Base-by-base conservation (phyloP, 2,888 invertebrate species). In the Cephus spinipes region DNA sequence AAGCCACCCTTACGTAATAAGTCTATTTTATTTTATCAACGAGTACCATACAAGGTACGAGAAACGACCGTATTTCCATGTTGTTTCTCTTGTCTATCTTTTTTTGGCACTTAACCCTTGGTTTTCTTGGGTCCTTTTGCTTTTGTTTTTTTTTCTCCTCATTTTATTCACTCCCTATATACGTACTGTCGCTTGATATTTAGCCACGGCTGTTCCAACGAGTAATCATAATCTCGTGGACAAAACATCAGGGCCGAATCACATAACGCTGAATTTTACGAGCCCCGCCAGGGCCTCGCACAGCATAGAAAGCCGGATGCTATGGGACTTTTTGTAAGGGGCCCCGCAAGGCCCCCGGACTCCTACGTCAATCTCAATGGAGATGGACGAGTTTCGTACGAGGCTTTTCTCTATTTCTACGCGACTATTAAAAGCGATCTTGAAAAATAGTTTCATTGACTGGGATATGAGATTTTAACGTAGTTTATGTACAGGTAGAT, bases 181-280 rank as follows among this genome's bases (percentile, higher is more conserved):
- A 40, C 9, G 23, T 55, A 55, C 89, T 86, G 89, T 90, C 89
- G 88, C 88, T 83, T 87, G 89, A 88, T 88, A 90, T 90, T 90
- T 90, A 88, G 89, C 88, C 86, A 89, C 89, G 89, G 88, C 87
- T 85, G 82, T 81, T 79, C 55, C 55, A 55, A 40, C 82, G 84
- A 86, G 87, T 86, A 88, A 90, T 90, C 89, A 88, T 88, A 89
- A 89, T 90, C 86, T 87, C 83, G 83, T 85, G 81, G 87, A 89
- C 89, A 89, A 89, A 90, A 90, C 89, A 87, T 86, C 84, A 87
- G 81, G 77, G 82, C 88, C 86, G 82, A 90, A 89, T 87, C 84
- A 84, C 84, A 85, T 85, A 86, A 88, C 85, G 85, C 83, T 85
- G 86, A 87, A 89, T 88, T 90, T 89, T 88, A 90, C 86, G 89